phyloP scores from a whole-genome alignment of 2,113 vertebrate species.

The Urocynchramus pylzowi region DNA sequence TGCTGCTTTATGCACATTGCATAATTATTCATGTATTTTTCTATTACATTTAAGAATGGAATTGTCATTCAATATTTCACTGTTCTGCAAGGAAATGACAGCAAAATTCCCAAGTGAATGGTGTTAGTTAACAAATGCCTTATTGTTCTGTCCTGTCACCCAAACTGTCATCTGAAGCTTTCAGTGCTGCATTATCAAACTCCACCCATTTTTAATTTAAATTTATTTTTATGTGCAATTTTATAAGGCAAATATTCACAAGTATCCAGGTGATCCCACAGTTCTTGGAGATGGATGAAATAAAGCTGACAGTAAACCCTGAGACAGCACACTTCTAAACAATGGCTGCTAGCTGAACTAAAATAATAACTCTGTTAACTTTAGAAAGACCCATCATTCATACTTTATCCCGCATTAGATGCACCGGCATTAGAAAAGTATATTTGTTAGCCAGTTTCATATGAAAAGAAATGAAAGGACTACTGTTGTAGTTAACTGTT shows the following conservation, averaged over 20 bases:
- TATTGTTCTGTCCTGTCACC: neutral
- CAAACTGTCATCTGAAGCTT: neutral
- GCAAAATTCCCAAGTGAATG: neutral
- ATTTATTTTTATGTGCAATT: neutral
- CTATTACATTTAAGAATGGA: neutral
- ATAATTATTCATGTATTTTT: neutral
- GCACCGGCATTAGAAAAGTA: slow-evolving; percentile 18
- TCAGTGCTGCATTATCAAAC: neutral
- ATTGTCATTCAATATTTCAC: neutral
- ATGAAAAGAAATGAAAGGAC: slow-evolving; percentile 12
- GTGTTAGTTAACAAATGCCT: neutral
- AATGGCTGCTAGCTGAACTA: slow-evolving; percentile 8
- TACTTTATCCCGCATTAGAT: slow-evolving; percentile 19
- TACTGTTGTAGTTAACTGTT: slow-evolving; percentile 47
- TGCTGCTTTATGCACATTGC: neutral
- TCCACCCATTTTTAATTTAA: neutral
- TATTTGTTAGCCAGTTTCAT: slow-evolving; percentile 48
- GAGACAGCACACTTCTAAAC: slow-evolving; percentile 10
- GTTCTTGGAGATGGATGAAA: slow-evolving; percentile 9
- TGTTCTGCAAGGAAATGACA: neutral
- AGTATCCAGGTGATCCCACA: slow-evolving; percentile 22
- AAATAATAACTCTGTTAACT: slow-evolving; percentile 44
- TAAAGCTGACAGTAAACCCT: slow-evolving; percentile 22
- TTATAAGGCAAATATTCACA: slow-evolving; percentile 14
- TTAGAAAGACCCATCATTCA: slow-evolving; percentile 10